Conservation (phyloP, 2,888 invertebrate species). For the Pyrocoelia pectoralis region DNA sequence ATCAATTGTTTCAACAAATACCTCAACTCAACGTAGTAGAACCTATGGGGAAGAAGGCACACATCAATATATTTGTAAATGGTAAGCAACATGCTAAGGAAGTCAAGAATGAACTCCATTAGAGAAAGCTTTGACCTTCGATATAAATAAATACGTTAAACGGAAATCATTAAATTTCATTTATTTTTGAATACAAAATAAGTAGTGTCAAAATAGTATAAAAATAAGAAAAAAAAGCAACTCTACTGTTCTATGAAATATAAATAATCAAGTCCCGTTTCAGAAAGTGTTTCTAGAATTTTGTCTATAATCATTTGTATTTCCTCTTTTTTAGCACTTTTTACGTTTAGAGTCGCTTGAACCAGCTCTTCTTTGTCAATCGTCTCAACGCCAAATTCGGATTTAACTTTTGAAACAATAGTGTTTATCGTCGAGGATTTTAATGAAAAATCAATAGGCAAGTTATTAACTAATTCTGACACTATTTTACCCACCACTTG, state of each 20-base stretch:
- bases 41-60: too few relatives aligned
- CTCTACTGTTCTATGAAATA: constrained; percentile 46
- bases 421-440: constrained; percentile 37
- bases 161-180: too few relatives aligned
- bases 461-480: constrained; percentile 45
- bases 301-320: constrained; percentile 46
- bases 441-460: constrained; percentile 37
- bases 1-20: too few relatives aligned
- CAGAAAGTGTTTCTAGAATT: constrained; percentile 51
- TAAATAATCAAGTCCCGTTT: constrained; percentile 51
- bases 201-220: too few relatives aligned
- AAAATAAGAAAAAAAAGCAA: constrained; percentile 10
- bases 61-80: too few relatives aligned
- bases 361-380: constrained; percentile 42
- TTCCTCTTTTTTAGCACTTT: constrained; percentile 36
- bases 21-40: too few relatives aligned
- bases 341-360: constrained; percentile 22
- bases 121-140: too few relatives aligned
- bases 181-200: too few relatives aligned
- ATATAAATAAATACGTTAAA: too few relatives aligned
- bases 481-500: constrained; percentile 46
- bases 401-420: constrained; percentile 34
- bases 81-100: too few relatives aligned
- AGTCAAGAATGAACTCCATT: too few relatives aligned
- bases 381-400: constrained; percentile 17